Conservation (phyloP, 1,140 invertebrate genomes). For the Neotoxoptera formosana region DNA sequence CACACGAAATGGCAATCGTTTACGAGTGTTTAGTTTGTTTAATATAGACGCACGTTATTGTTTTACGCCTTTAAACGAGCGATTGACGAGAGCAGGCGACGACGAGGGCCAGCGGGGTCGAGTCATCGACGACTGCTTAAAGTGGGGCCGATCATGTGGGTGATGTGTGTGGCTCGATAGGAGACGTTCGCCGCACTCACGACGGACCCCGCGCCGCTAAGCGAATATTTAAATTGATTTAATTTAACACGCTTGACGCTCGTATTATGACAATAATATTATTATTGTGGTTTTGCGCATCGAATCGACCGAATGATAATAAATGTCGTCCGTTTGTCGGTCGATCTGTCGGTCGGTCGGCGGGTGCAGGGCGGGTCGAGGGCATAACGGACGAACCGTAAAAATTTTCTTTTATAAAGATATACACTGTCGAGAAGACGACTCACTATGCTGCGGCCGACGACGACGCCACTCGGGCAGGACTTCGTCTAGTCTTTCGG, state of each 20-base stretch:
- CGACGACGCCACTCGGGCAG: conserved; percentile 20
- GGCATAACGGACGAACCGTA: background rate
- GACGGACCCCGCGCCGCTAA: background rate
- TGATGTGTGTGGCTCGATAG: background rate
- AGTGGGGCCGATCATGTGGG: background rate
- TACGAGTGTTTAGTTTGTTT: background rate
- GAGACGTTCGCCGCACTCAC: background rate
- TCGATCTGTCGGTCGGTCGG: too few relatives aligned
- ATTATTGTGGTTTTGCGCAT: background rate
- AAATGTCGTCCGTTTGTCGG: background rate
- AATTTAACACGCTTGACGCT: too few relatives aligned
- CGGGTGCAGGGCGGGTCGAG: background rate
- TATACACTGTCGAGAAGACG: background rate
- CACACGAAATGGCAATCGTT: background rate
- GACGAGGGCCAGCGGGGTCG: too few relatives aligned
- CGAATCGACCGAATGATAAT: background rate
- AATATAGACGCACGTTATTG: background rate
- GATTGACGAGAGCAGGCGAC: background rate
- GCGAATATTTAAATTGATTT: background rate
- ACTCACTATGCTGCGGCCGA: background rate
- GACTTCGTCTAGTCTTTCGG: conserved; percentile 46
- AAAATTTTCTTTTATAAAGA: conserved; percentile 38
- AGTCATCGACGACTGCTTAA: background rate
- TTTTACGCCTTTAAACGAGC: background rate
- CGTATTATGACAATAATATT: background rate